These are phyloP conservation scores for Eurystomus gularis DNA, from an alignment of 2,113 vertebrate genomes.

Conservation along the genomic window DNA sequence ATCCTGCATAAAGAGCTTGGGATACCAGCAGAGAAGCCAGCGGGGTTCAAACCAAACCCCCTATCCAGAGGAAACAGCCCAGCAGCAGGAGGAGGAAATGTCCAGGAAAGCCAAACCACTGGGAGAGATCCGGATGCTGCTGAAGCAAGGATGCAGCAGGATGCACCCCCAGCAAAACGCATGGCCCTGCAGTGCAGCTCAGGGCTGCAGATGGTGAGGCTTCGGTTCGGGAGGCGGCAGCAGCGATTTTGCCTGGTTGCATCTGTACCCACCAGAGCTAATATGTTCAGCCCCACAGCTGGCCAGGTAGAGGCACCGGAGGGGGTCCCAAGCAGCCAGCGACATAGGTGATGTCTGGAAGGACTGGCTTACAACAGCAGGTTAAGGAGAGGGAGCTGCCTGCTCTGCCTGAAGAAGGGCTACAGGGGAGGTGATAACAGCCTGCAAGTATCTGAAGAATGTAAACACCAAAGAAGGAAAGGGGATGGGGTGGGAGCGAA, in stretches of 20 bases:
- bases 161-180: not conserved
- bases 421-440: slow-evolving; percentile 59
- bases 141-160: slow-evolving; percentile 2
- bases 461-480: slow-evolving; percentile 72
- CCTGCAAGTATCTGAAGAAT: slow-evolving; percentile 64
- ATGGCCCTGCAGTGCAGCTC: accelerated
- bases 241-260: not conserved
- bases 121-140: slow-evolving; percentile 22
- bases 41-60: not conserved
- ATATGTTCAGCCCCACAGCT: not conserved
- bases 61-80: not conserved
- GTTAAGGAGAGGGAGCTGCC: slow-evolving; percentile 39
- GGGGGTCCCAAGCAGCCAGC: not conserved
- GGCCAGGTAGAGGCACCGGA: not conserved
- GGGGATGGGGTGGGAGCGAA: slow-evolving; percentile 17
- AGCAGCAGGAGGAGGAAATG: not conserved
- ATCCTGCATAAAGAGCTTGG: not conserved
- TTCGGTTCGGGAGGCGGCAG: not conserved
- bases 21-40: not conserved
- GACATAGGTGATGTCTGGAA: not conserved
- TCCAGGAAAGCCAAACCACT: not conserved
- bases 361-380: not conserved
- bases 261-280: not conserved
- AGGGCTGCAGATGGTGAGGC: accelerated
- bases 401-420: not conserved